Percentiles rank a stretch among this genome's conserved stretches.
Conservation (phyloP, 2,888 invertebrate species). For the Cantharis rufa region DNA sequence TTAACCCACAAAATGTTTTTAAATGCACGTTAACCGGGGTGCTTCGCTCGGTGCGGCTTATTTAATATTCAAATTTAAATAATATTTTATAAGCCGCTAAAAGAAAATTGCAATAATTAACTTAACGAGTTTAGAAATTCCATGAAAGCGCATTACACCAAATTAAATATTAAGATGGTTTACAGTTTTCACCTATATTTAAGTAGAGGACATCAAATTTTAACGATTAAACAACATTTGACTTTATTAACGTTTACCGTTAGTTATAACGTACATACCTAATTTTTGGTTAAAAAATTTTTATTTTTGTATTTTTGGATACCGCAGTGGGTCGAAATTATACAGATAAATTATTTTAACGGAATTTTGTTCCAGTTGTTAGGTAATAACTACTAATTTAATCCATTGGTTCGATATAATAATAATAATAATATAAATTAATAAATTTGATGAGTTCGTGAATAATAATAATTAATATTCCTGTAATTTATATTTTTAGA, state of each 20-base stretch:
- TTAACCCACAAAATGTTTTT: neutral
- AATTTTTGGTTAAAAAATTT: neutral
- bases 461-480: neutral
- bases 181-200: neutral
- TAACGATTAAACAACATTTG: neutral
- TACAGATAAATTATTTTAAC: neutral
- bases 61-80: neutral
- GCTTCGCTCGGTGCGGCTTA: neutral
- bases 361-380: neutral
- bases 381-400: neutral
- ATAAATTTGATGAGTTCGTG: neutral
- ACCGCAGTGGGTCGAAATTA: neutral
- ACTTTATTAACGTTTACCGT: neutral
- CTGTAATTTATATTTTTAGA: neutral
- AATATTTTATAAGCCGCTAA: neutral
- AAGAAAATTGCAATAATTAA: neutral
- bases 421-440: neutral
- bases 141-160: neutral
- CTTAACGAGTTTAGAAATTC: neutral
- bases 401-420: neutral
- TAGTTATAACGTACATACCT: neutral
- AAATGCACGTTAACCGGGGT: neutral
- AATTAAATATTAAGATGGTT: neutral
- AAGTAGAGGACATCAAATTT: neutral
- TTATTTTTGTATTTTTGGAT: neutral